These are phyloP conservation scores for Neofelis nebulosa DNA, from an alignment of 2,113 vertebrate genomes.

Conservation along the genomic window DNA sequence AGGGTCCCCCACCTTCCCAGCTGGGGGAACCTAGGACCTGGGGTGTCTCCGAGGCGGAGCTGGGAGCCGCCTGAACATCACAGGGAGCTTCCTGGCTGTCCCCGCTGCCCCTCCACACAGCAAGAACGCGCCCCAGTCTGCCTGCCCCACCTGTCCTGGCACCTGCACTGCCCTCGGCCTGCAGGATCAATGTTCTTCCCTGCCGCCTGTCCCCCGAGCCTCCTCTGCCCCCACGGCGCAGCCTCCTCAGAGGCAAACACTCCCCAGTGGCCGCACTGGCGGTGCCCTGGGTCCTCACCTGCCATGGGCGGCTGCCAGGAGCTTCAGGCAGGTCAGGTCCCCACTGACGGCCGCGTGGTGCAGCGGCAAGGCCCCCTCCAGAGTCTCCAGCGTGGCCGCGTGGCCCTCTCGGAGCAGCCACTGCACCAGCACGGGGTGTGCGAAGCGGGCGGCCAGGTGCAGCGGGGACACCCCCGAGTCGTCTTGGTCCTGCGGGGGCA, in stretches of 20 bases:
- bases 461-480: slow-evolving; percentile 86
- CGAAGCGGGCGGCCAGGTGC: slow-evolving; percentile 90
- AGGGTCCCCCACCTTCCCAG: neutral
- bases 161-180: neutral
- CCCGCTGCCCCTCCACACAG: accelerated
- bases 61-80: neutral
- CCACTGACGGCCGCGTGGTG: slow-evolving; percentile 91
- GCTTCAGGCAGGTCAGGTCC: slow-evolving; percentile 88
- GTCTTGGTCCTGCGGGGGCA: slow-evolving; percentile 85
- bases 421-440: slow-evolving; percentile 71
- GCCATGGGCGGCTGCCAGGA: slow-evolving; percentile 83
- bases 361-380: slow-evolving; percentile 88
- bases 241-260: neutral
- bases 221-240: neutral
- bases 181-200: neutral
- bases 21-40: neutral
- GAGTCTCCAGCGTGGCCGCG: slow-evolving; percentile 81
- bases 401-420: slow-evolving; percentile 81
- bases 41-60: no score
- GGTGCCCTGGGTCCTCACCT: slow-evolving; percentile 76
- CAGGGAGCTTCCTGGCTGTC: neutral
- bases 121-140: accelerated
- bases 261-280: accelerated
- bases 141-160: no score
- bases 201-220: accelerated